A percentile compares a stretch with the other conserved stretches of the same genome.
Evolutionary conservation across 1,140 invertebrate species (phyloP).

Genomic region (Euglossa dilemma): DNA sequence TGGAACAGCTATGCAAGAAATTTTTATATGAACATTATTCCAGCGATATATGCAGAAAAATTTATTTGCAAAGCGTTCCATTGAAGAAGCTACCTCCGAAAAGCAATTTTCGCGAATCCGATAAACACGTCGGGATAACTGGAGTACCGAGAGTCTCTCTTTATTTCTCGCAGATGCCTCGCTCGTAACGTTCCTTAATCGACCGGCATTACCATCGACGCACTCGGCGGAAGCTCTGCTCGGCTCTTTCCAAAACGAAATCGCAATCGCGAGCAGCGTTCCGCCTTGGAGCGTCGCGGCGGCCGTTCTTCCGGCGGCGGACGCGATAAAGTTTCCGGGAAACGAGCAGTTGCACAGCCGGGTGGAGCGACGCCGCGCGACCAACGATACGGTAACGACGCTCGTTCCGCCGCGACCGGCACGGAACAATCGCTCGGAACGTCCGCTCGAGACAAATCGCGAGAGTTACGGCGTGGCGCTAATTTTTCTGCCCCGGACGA

Average conservation of each 20-base stretch:
- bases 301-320: neutral
- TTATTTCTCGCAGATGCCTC: too few species aligned
- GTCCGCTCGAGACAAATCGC: conserved; percentile 36
- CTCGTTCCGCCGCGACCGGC: conserved; percentile 30
- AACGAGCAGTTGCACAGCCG: conserved; percentile 15
- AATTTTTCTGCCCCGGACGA: conserved; percentile 26
- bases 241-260: neutral
- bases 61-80: too few species aligned
- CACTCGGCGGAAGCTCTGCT: neutral
- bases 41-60: too few species aligned
- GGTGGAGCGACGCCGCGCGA: conserved; percentile 6
- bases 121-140: too few species aligned
- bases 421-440: conserved; percentile 38
- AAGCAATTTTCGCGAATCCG: too few species aligned
- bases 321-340: conserved; percentile 31
- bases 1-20: too few species aligned
- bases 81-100: too few species aligned
- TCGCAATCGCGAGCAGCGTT: neutral
- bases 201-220: neutral
- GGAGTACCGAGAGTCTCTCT: too few species aligned
- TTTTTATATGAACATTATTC: too few species aligned
- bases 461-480: conserved; percentile 28
- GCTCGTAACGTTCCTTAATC: too few species aligned
- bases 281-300: neutral
- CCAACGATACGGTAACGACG: conserved; percentile 53